These are phyloP conservation scores for Stichopus chloronotus DNA, from an alignment of 35 echinoderm and acorn worm species.

Conservation along the genomic window DNA sequence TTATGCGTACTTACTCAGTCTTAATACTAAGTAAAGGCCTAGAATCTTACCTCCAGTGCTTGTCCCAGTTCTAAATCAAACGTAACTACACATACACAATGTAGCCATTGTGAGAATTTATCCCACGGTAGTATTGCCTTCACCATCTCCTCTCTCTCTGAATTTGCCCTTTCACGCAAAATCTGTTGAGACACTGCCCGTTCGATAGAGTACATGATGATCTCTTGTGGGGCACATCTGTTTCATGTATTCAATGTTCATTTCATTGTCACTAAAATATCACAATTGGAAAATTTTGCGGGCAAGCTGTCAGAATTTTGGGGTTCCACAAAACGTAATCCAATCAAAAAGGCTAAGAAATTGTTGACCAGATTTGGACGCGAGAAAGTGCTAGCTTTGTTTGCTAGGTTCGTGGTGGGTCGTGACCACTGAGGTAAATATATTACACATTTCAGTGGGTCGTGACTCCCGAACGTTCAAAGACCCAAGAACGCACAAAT, in stretches of 20 bases:
- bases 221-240: neutral
- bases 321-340: too few relatives aligned
- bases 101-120: conserved; percentile 92
- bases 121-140: conserved; percentile 93
- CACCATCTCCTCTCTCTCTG: conserved; percentile 49
- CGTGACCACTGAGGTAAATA: too few relatives aligned
- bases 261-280: neutral
- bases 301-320: neutral
- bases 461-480: too few relatives aligned
- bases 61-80: conserved; percentile 98
- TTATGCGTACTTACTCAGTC: too few relatives aligned
- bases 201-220: conserved; percentile 48
- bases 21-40: too few relatives aligned
- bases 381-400: too few relatives aligned
- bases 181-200: conserved; percentile 35
- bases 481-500: too few relatives aligned
- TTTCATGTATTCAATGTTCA: neutral
- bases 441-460: too few relatives aligned
- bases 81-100: conserved; percentile 95
- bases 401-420: too few relatives aligned
- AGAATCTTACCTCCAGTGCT: conserved; percentile 83
- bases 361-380: too few relatives aligned
- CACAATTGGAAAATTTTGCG: neutral
- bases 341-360: too few relatives aligned
- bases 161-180: conserved; percentile 30